Conservation (phyloP, 2,888 invertebrate species). For the Limnephilus marmoratus region DNA sequence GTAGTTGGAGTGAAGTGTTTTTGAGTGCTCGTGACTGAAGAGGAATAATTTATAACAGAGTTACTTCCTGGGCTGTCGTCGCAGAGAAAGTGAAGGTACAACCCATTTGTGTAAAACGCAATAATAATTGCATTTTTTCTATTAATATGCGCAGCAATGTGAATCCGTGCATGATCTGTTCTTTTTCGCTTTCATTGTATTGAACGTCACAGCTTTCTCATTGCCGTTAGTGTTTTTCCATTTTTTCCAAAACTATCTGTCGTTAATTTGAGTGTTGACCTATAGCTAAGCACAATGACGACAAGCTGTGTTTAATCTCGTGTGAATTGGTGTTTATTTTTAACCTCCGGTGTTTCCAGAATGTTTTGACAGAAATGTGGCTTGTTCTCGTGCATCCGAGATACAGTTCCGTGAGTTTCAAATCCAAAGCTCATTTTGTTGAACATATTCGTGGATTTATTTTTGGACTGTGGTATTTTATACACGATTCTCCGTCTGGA, state of each 20-base stretch:
- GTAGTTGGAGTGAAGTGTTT: conserved; percentile 54
- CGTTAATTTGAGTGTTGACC: conserved; percentile 44
- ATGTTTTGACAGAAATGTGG: conserved; percentile 41
- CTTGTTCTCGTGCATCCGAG: not conserved
- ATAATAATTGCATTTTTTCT: conserved; percentile 50
- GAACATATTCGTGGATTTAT: conserved; percentile 55
- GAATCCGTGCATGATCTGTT: conserved; percentile 59
- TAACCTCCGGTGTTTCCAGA: conserved; percentile 47
- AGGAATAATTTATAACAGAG: conserved; percentile 10
- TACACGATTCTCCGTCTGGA: conserved; percentile 38
- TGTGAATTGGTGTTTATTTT: conserved; percentile 40
- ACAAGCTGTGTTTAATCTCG: conserved; percentile 24
- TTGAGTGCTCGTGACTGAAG: conserved; percentile 40
- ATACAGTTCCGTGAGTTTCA: conserved; percentile 24
- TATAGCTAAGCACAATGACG: conserved; percentile 36
- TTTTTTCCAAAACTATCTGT: conserved; percentile 24
- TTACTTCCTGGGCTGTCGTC: conserved; percentile 55
- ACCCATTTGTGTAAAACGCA: conserved; percentile 51
- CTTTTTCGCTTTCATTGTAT: conserved; percentile 59
- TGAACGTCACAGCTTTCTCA: conserved; percentile 33
- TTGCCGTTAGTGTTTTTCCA: conserved; percentile 25
- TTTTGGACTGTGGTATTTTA: conserved; percentile 52
- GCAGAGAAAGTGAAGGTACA: conserved; percentile 62
- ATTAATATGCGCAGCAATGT: conserved; percentile 61
- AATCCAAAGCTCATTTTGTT: conserved; percentile 46